phyloP scores from a whole-genome alignment of 2,888 invertebrate genomes.

The Drosophila neonasuta region DNA sequence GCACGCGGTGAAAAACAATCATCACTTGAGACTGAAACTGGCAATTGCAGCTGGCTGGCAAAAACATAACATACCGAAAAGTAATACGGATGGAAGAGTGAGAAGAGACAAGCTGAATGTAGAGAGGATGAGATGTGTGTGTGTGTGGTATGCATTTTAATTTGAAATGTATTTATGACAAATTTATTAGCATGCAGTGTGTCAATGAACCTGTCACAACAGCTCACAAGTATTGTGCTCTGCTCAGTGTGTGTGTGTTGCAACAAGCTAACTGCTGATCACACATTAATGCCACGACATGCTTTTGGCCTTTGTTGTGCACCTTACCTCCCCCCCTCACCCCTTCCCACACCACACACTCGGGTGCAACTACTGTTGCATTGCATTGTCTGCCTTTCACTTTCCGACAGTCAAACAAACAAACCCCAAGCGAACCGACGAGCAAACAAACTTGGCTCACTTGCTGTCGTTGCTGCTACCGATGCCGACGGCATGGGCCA shows the following conservation, averaged over 20 bases:
- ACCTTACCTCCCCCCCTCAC: background rate
- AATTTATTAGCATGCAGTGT: conserved; percentile 62
- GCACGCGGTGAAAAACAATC: conserved; percentile 4
- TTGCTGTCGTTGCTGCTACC: background rate
- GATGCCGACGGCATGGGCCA: conserved; percentile 53
- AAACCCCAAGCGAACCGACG: conserved; percentile 52
- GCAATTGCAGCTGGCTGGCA: conserved; percentile 16
- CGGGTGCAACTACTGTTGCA: conserved; percentile 17
- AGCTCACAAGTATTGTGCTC: conserved; percentile 8
- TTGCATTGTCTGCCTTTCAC: conserved; percentile 61
- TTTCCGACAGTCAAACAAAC: conserved; percentile 50
- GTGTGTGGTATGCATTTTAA: conserved; percentile 16
- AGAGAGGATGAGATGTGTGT: conserved; percentile 3
- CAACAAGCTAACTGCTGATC: conserved; percentile 48
- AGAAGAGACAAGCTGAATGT: too few relatives aligned
- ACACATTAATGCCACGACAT: conserved; percentile 55
- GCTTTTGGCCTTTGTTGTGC: conserved; percentile 54
- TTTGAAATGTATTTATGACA: conserved; percentile 39
- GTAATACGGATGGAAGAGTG: too few relatives aligned
- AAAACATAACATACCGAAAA: background rate
- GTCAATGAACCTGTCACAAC: conserved; percentile 63
- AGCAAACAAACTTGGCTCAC: conserved; percentile 46
- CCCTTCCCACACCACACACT: too few relatives aligned
- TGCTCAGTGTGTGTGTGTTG: conserved; percentile 23
- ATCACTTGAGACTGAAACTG: conserved; percentile 14